These are phyloP conservation scores for Patagioenas fasciata DNA, from an alignment of 2,113 vertebrate species.

Conservation along the genomic window DNA sequence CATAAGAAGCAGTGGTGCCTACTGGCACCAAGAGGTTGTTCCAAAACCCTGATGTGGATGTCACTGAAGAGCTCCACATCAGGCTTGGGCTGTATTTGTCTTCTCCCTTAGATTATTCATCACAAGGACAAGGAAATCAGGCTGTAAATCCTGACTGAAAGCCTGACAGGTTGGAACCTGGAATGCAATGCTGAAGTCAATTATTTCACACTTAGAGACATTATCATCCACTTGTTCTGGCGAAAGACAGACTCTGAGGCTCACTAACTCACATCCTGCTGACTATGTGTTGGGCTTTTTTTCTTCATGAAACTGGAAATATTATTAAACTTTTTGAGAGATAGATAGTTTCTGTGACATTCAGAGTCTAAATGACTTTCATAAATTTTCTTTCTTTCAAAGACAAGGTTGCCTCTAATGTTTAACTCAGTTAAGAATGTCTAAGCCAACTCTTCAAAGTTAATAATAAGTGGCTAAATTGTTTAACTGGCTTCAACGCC, in stretches of 20 bases:
- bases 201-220: not conserved
- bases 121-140: conserved; percentile 26
- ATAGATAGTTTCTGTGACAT: not conserved
- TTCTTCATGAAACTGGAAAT: not conserved
- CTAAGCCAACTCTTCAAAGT: not conserved
- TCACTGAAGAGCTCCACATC: not conserved
- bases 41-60: not conserved
- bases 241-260: not conserved
- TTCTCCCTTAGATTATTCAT: conserved; percentile 18
- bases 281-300: not conserved
- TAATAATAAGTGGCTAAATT: not conserved
- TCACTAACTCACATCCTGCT: not conserved
- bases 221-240: not conserved
- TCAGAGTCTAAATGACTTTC: not conserved
- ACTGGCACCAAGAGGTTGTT: not conserved
- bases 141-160: conserved; percentile 28
- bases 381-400: not conserved
- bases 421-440: not conserved
- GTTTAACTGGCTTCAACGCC: not conserved
- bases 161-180: not conserved
- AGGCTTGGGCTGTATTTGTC: not conserved
- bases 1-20: not conserved
- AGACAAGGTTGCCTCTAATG: not conserved
- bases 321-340: not conserved
- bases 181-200: not conserved